Base-by-base conservation (phyloP, 2,797 vertebrate species). In the Esox masquinongy region DNA sequence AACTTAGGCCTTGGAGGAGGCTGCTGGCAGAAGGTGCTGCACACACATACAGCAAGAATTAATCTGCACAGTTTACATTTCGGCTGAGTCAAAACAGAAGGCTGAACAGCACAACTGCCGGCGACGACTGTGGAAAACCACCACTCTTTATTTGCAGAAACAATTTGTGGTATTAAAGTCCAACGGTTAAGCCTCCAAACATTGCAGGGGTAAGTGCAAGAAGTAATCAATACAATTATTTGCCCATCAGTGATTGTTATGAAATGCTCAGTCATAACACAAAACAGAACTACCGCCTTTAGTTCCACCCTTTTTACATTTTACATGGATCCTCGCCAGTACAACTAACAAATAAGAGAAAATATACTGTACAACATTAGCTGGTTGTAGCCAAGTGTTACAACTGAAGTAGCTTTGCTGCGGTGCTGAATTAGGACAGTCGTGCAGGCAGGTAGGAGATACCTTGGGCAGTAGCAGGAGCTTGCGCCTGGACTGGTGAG, bases 1-100 rank as follows among this genome's bases (percentile, higher is more conserved):
- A 98, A 93, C 98, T 99, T 88, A 99, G 93, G 50, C 98, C 97
- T 84, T 98, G 98, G 5, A 99, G 94, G 70, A 99, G 95, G 93
- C 97, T 98, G 93, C 97, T 98, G 88, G 97, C 97, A 78, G 97
- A 97, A 29, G 96, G 83, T 29, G 93, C 96, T 97, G 83, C 70
- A 82, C 79, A 86, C 49, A 89, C 74, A 85, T 26, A 85, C 66
- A 85, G 72, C 73, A 1, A 68, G 5, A 70, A 34, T 61, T 1
- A 75, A 49, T 19, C 16, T 31, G 39, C 22, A 24, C n/a, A 17
- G 39, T 2, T 26, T 3, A 56, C 16, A 24, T 39, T 63, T 19
- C 15, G 17, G 19, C 36, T 36, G 43, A 70, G 78, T 29, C 14
- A 67, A 50, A 74, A 22, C 14, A 3, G 69, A 74, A 0, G 59